A percentile compares a stretch with the other conserved stretches of the same genome.
phyloP scores from a whole-genome alignment of 2,797 vertebrate genomes.

The Streptopelia turtur region DNA sequence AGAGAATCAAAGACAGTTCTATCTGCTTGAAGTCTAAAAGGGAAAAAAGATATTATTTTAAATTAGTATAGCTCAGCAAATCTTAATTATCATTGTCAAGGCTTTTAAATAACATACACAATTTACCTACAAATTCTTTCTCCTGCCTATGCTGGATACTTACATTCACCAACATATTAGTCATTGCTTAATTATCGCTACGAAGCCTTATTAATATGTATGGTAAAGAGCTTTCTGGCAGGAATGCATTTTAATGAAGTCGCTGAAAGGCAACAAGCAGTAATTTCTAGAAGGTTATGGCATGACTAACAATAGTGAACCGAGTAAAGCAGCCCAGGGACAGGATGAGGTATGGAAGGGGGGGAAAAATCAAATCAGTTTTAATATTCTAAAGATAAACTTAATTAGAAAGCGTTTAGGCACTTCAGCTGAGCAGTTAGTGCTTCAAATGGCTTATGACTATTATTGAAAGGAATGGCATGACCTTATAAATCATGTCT shows the following conservation, averaged over 20 bases:
- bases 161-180: constrained; percentile 45
- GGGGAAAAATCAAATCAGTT: not conserved
- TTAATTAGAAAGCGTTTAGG: constrained; percentile 18
- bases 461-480: not conserved
- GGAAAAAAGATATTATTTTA: not conserved
- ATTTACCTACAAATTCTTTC: constrained; percentile 34
- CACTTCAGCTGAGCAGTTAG: not conserved
- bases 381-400: constrained; percentile 52
- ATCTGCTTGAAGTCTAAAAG: not conserved
- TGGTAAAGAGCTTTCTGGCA: constrained; percentile 56
- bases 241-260: constrained; percentile 71
- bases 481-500: not conserved
- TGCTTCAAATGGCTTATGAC: not conserved
- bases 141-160: not conserved
- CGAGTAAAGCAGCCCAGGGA: constrained; percentile 2
- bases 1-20: not conserved
- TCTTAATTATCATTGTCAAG: constrained; percentile 6
- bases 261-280: constrained; percentile 32
- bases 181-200: constrained; percentile 72
- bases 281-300: constrained; percentile 63
- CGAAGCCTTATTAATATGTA: constrained; percentile 74
- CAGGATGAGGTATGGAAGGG: not conserved
- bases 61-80: not conserved
- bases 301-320: constrained; percentile 40
- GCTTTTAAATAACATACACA: constrained; percentile 20